Evolutionary conservation across 2,797 vertebrate genomes (phyloP).

Genomic region (Balearica regulorum): DNA sequence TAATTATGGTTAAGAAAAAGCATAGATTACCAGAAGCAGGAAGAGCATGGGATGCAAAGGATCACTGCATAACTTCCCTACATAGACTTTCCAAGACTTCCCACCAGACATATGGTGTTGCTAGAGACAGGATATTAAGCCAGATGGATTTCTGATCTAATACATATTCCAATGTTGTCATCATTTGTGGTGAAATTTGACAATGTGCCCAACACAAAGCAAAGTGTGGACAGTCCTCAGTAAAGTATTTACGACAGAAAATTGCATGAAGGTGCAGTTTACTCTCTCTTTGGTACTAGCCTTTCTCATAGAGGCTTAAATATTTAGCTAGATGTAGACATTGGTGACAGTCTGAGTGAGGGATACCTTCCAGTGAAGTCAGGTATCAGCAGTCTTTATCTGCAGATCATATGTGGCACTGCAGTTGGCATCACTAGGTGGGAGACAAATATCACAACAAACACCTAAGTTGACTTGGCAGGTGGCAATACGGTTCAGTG

Average conservation of each 20-base stretch:
- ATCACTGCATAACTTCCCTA: neutral
- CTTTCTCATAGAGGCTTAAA: neutral
- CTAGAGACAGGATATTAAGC: neutral
- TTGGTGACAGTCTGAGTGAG: neutral
- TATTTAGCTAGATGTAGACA: neutral
- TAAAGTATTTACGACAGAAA: neutral
- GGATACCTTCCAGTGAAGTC: neutral
- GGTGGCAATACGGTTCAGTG: neutral
- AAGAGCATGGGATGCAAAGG: neutral
- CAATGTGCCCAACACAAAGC: neutral
- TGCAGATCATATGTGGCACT: neutral
- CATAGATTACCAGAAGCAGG: neutral
- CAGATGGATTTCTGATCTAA: neutral
- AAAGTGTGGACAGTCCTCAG: neutral
- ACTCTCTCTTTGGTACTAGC: neutral
- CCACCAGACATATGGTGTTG: neutral
- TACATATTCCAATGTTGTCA: neutral
- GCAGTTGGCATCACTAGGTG: neutral
- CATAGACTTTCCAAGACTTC: neutral
- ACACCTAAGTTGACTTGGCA: neutral
- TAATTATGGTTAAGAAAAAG: neutral
- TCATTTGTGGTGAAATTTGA: neutral
- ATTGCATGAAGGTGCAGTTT: neutral
- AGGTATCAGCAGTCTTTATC: neutral
- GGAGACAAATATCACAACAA: neutral